A percentile compares a stretch with the other conserved stretches of the same genome.
These are phyloP conservation scores for Asbolus verrucosus DNA, from an alignment of 1,140 invertebrate species.

Conservation along the genomic window DNA sequence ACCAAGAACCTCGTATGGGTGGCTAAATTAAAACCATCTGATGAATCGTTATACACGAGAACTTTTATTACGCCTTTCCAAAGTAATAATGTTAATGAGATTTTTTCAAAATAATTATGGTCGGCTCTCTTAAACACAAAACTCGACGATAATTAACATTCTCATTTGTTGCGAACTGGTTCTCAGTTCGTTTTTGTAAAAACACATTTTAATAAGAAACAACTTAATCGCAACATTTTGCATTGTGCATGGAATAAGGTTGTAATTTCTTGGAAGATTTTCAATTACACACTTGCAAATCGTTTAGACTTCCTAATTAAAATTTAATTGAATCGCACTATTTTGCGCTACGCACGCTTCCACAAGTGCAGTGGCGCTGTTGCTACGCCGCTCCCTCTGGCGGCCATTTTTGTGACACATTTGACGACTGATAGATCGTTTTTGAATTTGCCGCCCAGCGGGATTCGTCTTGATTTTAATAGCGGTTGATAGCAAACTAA, in stretches of 20 bases:
- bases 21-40: slow-evolving; percentile 34
- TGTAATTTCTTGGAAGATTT: slow-evolving; percentile 32
- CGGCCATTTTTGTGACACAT: no score
- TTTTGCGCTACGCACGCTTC: neutral
- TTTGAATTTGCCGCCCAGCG: no score
- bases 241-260: slow-evolving; percentile 1
- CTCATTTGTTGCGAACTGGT: slow-evolving; percentile 37
- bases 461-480: no score
- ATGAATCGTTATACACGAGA: slow-evolving; percentile 24
- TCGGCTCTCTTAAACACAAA: slow-evolving; percentile 37
- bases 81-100: slow-evolving; percentile 39
- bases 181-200: slow-evolving; percentile 10
- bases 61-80: slow-evolving; percentile 25
- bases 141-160: slow-evolving; percentile 27
- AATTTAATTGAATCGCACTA: slow-evolving; percentile 23
- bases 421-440: no score
- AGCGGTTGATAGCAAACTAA: no score
- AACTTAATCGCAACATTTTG: slow-evolving; percentile 28
- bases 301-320: slow-evolving; percentile 25
- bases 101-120: slow-evolving; percentile 36
- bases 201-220: slow-evolving; percentile 30
- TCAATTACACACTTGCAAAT: no score
- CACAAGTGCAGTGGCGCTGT: no score
- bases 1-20: neutral
- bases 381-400: no score